Base-by-base conservation (phyloP, 2,888 invertebrate species). In the Andrena flavipes region DNA sequence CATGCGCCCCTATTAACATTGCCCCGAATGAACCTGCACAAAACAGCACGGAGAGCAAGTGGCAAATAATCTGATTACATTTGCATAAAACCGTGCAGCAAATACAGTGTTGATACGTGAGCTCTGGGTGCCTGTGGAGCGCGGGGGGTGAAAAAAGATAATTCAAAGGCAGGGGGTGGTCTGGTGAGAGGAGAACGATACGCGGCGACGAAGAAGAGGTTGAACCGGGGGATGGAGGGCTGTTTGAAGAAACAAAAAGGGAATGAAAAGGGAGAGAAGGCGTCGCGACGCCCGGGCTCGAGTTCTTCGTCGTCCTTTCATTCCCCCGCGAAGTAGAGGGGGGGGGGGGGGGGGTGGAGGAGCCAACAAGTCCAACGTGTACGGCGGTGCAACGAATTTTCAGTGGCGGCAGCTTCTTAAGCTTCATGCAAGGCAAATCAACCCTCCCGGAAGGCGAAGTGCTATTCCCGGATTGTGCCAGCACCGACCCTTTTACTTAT, bases 351-450 rank as follows among this genome's bases (percentile, higher is more conserved):
- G 20, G 56, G 20, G 30, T 29, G 68, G 62, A 75, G 65, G 42
- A 60, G 59, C 23, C n/a, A 59, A 10, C 33, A 16, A 67, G 73
- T 51, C 33, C 68, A n/a, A 72, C 67, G 71, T 59, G 60, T 73
- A 90, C 77, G 86, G 54, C 71, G 80, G 85, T 84, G 86, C 85
- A 91, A 89, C 89, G 90, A 90, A 90, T 91, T 90, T 90, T 87
- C 88, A 84, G 81, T 76, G 59, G 68, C 67, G 67, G 85, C 74
- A 76, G 84, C 82, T 81, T 85, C 88, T 87, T 89, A 90, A 92
- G 91, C 91, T 93, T 94, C 94, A 93, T 93, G 93, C 93, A 94
- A 94, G 94, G 93, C 93, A 93, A 93, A 93, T 94, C 92, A 90
- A 92, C 90, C 88, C 88, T 64, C 64, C 64, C 87, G 88, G 90